Conservation (phyloP, 1,140 invertebrate species). For the Leptopilina clavipes region DNA sequence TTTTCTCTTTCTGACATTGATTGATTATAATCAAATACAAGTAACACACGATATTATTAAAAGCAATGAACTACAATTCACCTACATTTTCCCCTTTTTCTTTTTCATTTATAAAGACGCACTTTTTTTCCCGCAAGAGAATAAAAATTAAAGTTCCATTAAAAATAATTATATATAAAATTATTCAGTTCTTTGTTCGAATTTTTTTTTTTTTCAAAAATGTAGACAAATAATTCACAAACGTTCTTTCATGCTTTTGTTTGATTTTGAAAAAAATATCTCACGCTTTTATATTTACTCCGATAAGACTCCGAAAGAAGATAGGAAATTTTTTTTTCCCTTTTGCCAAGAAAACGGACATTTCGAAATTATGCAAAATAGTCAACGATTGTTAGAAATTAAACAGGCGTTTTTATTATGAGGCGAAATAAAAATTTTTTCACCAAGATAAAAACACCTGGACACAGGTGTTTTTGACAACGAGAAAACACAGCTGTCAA, state of each 20-base stretch:
- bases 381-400: neutral
- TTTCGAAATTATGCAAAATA: slow-evolving; percentile 25
- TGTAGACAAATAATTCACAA: neutral
- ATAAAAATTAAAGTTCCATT: no score
- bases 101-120: neutral
- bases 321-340: neutral
- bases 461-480: slow-evolving; percentile 62
- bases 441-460: slow-evolving; percentile 55
- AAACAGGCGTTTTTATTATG: slow-evolving; percentile 16
- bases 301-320: neutral
- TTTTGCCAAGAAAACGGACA: neutral
- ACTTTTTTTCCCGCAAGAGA: neutral
- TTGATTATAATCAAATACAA: slow-evolving; percentile 22
- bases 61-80: slow-evolving; percentile 2
- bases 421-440: slow-evolving; percentile 41
- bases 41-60: neutral
- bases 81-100: neutral
- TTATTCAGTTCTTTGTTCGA: no score
- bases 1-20: slow-evolving; percentile 25
- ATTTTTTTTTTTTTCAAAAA: neutral
- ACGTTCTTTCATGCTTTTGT: neutral
- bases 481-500: slow-evolving; percentile 62
- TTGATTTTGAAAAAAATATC: neutral
- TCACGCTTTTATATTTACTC: slow-evolving; percentile 1
- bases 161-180: no score